These are phyloP conservation scores for Erythrolamprus reginae DNA, from an alignment of 2,113 vertebrate genomes.

Conservation along the genomic window DNA sequence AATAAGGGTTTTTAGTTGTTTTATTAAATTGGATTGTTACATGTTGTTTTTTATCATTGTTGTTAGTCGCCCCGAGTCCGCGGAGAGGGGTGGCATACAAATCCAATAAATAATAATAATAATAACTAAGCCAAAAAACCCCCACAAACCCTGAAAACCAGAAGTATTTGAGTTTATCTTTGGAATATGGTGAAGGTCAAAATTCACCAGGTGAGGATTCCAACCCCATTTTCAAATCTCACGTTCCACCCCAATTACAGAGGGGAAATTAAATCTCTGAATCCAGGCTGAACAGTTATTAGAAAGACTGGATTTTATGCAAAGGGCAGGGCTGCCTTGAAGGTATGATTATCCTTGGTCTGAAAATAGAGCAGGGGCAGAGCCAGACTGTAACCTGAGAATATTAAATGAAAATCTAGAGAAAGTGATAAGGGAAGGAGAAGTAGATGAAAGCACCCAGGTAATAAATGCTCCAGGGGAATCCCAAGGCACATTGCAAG, in stretches of 20 bases:
- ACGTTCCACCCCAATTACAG: neutral
- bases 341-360: neutral
- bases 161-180: neutral
- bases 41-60: too few relatives aligned
- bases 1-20: too few relatives aligned
- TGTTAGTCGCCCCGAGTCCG: too few relatives aligned
- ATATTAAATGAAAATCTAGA: neutral
- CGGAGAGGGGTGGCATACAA: too few relatives aligned
- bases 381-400: neutral
- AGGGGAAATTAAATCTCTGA: neutral
- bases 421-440: neutral
- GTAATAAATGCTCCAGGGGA: neutral
- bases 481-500: neutral
- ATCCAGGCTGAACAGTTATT: neutral
- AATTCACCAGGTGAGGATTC: neutral
- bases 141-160: too few relatives aligned
- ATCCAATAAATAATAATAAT: too few relatives aligned
- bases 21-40: too few relatives aligned
- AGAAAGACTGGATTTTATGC: neutral
- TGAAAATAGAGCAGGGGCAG: neutral
- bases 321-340: neutral
- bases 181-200: neutral
- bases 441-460: neutral
- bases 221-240: neutral
- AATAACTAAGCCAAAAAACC: too few relatives aligned